Percentiles rank a stretch among this genome's conserved stretches.
Conservation (phyloP, 2,797 vertebrate genomes). For the Pantherophis alleghaniensis region DNA sequence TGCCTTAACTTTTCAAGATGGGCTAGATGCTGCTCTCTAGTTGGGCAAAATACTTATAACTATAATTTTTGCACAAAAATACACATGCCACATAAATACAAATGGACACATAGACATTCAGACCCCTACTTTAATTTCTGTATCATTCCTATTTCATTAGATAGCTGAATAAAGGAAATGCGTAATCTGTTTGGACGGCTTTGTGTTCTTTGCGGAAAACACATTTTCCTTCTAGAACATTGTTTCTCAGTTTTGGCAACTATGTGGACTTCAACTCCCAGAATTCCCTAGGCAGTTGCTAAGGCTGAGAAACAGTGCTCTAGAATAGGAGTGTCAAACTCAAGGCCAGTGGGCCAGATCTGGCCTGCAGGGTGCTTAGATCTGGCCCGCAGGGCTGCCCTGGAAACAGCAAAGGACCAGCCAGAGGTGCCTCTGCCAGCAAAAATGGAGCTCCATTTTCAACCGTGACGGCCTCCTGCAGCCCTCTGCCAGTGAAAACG, state of each 20-base stretch:
- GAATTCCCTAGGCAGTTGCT: background rate
- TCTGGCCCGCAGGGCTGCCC: no score
- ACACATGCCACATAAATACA: background rate
- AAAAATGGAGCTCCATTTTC: no score
- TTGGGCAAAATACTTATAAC: background rate
- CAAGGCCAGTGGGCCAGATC: no score
- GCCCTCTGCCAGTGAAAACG: no score
- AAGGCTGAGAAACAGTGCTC: background rate
- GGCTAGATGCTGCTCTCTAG: background rate
- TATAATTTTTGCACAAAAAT: background rate
- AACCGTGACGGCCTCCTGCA: no score
- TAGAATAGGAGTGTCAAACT: background rate
- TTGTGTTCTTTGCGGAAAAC: background rate
- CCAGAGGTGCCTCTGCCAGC: no score
- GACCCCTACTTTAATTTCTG: background rate
- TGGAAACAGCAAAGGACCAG: no score
- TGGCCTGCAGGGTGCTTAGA: no score
- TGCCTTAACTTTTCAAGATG: background rate
- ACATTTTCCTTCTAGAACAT: background rate
- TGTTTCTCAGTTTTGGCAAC: background rate
- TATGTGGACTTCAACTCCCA: background rate
- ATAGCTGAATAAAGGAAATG: background rate
- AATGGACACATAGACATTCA: background rate
- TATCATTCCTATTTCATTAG: background rate
- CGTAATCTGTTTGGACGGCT: background rate